Evolutionary conservation across 2,888 invertebrate genomes (phyloP).

Genomic region (Parthenolecanium corni): DNA sequence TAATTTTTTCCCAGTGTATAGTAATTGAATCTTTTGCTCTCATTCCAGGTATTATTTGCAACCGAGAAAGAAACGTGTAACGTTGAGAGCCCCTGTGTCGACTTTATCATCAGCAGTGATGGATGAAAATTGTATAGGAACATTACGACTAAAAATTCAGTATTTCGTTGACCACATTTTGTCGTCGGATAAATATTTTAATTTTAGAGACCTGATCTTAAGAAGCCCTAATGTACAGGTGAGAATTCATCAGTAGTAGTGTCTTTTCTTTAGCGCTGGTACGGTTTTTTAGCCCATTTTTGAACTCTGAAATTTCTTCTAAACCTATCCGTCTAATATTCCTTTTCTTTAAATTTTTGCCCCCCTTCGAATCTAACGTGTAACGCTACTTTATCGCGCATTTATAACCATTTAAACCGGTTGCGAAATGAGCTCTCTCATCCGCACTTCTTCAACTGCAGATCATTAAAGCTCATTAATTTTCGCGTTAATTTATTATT

Average conservation of each 20-base stretch:
- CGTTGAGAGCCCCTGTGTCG: conserved; percentile 41
- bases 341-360: too few relatives aligned
- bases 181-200: conserved; percentile 65
- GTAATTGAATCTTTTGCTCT: too few relatives aligned
- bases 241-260: not conserved
- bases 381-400: too few relatives aligned
- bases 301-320: not conserved
- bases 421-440: too few relatives aligned
- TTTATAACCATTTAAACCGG: too few relatives aligned
- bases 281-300: not conserved
- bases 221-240: conserved; percentile 51
- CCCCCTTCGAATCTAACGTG: too few relatives aligned
- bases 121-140: conserved; percentile 50
- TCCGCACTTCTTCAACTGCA: not conserved
- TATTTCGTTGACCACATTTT: conserved; percentile 85
- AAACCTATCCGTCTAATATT: too few relatives aligned
- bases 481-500: not conserved
- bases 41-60: conserved; percentile 64
- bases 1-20: too few relatives aligned
- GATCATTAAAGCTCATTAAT: not conserved
- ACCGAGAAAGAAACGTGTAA: conserved; percentile 55
- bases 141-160: conserved; percentile 70
- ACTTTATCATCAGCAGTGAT: conserved; percentile 25
- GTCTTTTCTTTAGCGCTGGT: not conserved
- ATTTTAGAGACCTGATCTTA: conserved; percentile 62